A percentile compares a stretch with the other conserved stretches of the same genome.
phyloP scores from a whole-genome alignment of 2,888 invertebrate species.

The Reticulitermes lucifugus region DNA sequence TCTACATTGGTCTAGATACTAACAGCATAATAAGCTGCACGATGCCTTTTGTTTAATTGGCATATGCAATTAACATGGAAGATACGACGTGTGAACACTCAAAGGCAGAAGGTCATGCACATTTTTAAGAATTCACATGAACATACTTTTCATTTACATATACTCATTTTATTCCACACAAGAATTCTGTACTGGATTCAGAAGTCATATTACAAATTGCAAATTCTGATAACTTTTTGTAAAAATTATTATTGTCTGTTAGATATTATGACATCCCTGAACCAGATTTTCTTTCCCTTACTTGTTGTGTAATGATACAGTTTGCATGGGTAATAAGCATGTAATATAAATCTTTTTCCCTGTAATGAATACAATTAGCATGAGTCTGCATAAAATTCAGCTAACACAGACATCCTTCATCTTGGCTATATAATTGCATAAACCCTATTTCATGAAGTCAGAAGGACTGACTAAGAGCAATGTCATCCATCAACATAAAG shows the following conservation, averaged over 20 bases:
- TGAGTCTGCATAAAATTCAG: neutral
- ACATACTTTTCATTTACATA: neutral
- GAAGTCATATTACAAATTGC: neutral
- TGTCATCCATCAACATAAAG: neutral
- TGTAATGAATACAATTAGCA: neutral
- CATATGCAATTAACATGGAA: neutral
- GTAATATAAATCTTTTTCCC: neutral
- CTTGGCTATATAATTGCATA: slow-evolving; percentile 1
- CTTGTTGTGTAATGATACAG: neutral
- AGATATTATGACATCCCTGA: neutral
- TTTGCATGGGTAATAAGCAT: neutral
- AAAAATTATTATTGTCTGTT: neutral
- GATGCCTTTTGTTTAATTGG: neutral
- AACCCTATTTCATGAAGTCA: slow-evolving; percentile 7
- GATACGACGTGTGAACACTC: neutral
- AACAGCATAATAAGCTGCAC: too few species aligned
- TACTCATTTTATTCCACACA: neutral
- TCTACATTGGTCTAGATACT: too few species aligned
- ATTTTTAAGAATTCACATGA: neutral
- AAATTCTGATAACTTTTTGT: neutral
- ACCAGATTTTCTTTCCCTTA: neutral
- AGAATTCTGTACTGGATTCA: neutral
- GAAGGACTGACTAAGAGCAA: neutral
- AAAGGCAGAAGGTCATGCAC: neutral
- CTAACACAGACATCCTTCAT: neutral